Conservation (phyloP, 2,888 invertebrate species). For the Glyphotaelius pellucidus region DNA sequence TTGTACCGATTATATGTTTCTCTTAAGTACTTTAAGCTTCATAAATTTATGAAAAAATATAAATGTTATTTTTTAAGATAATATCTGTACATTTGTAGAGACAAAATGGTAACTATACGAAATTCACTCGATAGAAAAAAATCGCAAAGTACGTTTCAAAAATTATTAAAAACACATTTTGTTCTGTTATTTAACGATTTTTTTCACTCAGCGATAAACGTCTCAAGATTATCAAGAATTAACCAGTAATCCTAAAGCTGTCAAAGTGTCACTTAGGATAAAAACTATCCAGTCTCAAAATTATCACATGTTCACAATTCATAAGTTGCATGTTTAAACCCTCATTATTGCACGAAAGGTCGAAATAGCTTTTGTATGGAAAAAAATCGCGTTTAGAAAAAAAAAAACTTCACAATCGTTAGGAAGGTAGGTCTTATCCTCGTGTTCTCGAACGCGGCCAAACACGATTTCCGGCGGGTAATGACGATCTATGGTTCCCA, state of each 20-base stretch:
- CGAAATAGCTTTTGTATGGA: background rate
- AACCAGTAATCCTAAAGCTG: background rate
- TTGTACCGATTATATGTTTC: too few species aligned
- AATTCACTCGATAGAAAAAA: too few species aligned
- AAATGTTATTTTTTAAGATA: too few species aligned
- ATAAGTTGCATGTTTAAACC: background rate
- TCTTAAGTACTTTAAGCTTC: too few species aligned
- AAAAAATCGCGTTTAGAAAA: background rate
- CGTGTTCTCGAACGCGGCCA: slow-evolving; percentile 6
- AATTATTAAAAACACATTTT: too few species aligned
- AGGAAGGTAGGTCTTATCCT: background rate
- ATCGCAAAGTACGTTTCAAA: too few species aligned
- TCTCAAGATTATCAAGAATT: too few species aligned
- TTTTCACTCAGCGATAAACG: too few species aligned
- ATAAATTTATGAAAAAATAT: too few species aligned
- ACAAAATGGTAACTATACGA: too few species aligned
- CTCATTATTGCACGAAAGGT: background rate
- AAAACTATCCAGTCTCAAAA: background rate
- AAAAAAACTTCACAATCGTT: background rate
- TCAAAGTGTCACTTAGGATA: background rate
- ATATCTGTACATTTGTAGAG: too few species aligned
- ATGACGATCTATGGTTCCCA: slow-evolving; percentile 39
- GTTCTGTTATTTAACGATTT: too few species aligned
- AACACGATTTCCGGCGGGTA: slow-evolving; percentile 41
- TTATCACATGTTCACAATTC: background rate